Percentiles rank a stretch among this genome's conserved stretches.
Conservation (phyloP, 1,140 invertebrate genomes). For the Argopecten irradians region DNA sequence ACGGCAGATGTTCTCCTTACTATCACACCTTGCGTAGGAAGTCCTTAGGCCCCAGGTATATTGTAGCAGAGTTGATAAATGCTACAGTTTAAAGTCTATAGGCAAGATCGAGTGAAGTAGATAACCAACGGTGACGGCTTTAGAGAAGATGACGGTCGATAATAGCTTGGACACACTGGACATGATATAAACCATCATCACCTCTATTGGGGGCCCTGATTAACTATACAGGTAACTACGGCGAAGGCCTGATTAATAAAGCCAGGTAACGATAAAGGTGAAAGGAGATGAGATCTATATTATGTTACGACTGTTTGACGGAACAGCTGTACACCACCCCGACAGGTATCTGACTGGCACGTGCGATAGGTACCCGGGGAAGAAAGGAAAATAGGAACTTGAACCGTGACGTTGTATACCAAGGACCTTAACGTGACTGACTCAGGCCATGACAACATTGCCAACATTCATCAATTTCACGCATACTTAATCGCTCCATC, state of each 20-base stretch:
- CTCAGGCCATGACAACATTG: not conserved
- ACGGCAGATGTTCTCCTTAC: slow-evolving; percentile 6
- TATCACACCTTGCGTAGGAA: not conserved
- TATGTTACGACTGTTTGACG: not conserved
- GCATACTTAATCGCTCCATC: not conserved
- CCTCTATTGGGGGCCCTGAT: not conserved
- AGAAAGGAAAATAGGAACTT: not conserved
- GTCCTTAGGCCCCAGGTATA: not conserved
- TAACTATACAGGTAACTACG: slow-evolving; percentile 1
- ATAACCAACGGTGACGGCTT: not conserved
- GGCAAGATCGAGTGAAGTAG: slow-evolving; percentile 20
- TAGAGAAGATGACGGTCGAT: slow-evolving; percentile 11
- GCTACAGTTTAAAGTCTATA: slow-evolving; percentile 5
- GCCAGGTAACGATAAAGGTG: not conserved
- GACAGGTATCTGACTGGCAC: not conserved
- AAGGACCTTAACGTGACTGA: not conserved
- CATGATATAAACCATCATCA: slow-evolving; percentile 22
- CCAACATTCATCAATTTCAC: not conserved
- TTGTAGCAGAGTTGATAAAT: not conserved
- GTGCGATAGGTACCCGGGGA: not conserved
- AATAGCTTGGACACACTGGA: not conserved
- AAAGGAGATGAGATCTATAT: slow-evolving; percentile 22
- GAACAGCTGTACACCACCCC: not conserved
- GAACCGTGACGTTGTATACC: not conserved
- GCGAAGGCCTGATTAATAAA: not conserved